Evolutionary conservation across 2,888 invertebrate genomes (phyloP), one percentile per base, ranked within the genome.

Genomic region (Clostera curtula): DNA sequence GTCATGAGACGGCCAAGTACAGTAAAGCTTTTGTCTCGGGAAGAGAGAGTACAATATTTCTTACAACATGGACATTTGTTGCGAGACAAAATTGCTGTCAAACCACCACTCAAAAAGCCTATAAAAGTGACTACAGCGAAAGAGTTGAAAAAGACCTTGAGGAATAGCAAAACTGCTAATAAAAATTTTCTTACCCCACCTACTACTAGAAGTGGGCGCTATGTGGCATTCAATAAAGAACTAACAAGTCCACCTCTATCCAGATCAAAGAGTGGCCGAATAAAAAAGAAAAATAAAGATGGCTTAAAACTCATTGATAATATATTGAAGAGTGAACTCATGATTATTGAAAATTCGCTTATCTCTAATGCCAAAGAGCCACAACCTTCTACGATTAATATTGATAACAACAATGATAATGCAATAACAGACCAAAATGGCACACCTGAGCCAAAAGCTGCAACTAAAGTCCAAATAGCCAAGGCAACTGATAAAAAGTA

Each of bases 341-440:
- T 68, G 49, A 74, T 75, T 36, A 41, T 54, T 22, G 61, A 63
- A 8, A 46, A 36, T 23, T 45, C 38, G 29, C 12, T 38, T 17
- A 17, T 25, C 11, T 27, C 18, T 28, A 38, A 35, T 20, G 4
- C 7, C 15, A 27, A 27, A 15, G 24, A 12, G 19, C 12, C 12
- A 19, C 4, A 7, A 12, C 13, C 31, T 25, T 6, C 24, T 16
- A 36, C 31, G 19, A 32, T 24, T 11, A 19, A 36, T 14, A 42
- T 48, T 9, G 55, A 65, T 40, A 85, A 87, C 65, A 86, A 87
- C 60, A 73, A 84, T 71, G 67, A 77, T 60, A 56, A 68, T 56
- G 71, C 59, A 40, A 52, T 68, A 31, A 64, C 52, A 40, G 50
- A 75, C 31, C 62, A 73, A 43, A 77, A 73, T 40, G 50, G 46